Evolutionary conservation across 2,113 vertebrate genomes (phyloP).

Genomic region (Salminus brasiliensis): DNA sequence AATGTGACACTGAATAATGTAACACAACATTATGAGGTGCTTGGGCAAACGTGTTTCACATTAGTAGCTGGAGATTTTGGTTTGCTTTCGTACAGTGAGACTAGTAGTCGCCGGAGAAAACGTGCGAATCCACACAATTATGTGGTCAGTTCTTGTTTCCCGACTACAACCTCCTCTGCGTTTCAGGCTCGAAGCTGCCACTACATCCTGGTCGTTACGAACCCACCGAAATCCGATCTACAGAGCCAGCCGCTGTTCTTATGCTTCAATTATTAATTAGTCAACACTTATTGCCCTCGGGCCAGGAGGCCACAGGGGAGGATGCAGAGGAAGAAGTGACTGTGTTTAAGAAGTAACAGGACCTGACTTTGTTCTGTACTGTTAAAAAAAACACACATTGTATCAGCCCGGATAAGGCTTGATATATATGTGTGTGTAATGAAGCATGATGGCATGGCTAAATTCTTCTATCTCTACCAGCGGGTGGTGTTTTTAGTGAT

Average conservation of each 20-base stretch:
- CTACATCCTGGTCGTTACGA: slow-evolving; percentile 69
- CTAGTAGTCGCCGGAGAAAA: slow-evolving; percentile 21
- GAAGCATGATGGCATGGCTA: slow-evolving; percentile 14
- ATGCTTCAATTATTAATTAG: slow-evolving; percentile 91
- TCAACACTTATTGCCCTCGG: slow-evolving; percentile 80
- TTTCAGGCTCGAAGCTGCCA: slow-evolving; percentile 12
- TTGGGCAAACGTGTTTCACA: too few relatives aligned
- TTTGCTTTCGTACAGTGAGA: slow-evolving; percentile 13
- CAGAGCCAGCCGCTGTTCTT: slow-evolving; percentile 79
- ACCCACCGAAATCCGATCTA: slow-evolving; percentile 76
- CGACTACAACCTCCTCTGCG: slow-evolving; percentile 28
- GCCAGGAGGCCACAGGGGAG: slow-evolving; percentile 67
- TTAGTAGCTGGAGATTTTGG: too few relatives aligned
- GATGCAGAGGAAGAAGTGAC: slow-evolving; percentile 21
- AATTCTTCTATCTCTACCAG: neutral
- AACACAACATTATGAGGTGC: too few relatives aligned
- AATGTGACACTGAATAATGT: too few relatives aligned
- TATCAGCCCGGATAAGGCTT: slow-evolving; percentile 46
- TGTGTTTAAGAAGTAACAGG: slow-evolving; percentile 73
- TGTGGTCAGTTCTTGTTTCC: slow-evolving; percentile 46
- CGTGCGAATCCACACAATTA: slow-evolving; percentile 20
- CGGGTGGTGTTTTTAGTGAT: slow-evolving; percentile 21
- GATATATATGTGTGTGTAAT: slow-evolving; percentile 19
- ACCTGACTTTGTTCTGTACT: slow-evolving; percentile 65
- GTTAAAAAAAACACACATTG: slow-evolving; percentile 53